Conservation (phyloP, 2,797 vertebrate species). For the Kryptopterus vitreolus region DNA sequence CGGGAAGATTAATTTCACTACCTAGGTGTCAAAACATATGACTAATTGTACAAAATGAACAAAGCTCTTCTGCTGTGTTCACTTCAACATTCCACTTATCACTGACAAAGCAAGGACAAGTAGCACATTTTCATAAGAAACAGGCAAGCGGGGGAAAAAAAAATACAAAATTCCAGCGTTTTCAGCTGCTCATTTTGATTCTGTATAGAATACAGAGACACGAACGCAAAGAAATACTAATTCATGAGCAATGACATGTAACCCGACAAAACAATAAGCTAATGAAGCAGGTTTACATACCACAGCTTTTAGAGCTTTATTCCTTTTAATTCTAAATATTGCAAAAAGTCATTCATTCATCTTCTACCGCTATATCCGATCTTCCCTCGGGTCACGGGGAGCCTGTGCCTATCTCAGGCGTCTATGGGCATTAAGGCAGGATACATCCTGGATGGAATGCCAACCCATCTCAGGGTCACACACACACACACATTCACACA, state of each 20-base stretch:
- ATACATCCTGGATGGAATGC: too few relatives aligned
- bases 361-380: too few relatives aligned
- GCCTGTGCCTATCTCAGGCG: too few relatives aligned
- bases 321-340: not conserved
- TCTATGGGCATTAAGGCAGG: too few relatives aligned
- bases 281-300: not conserved
- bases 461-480: too few relatives aligned
- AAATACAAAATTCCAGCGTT: not conserved
- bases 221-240: not conserved
- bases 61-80: not conserved
- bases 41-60: not conserved
- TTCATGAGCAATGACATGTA: not conserved
- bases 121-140: not conserved
- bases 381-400: too few relatives aligned
- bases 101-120: not conserved
- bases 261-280: not conserved
- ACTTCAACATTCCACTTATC: not conserved
- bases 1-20: too few relatives aligned
- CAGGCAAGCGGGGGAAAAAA: not conserved
- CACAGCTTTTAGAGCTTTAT: not conserved
- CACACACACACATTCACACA: too few relatives aligned
- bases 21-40: not conserved
- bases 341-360: too few relatives aligned
- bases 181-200: not conserved
- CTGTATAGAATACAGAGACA: too few relatives aligned